Percentiles rank a stretch among this genome's conserved stretches.
These are phyloP conservation scores for Nipponia nippon DNA, from an alignment of 2,113 vertebrate species.

Conservation along the genomic window DNA sequence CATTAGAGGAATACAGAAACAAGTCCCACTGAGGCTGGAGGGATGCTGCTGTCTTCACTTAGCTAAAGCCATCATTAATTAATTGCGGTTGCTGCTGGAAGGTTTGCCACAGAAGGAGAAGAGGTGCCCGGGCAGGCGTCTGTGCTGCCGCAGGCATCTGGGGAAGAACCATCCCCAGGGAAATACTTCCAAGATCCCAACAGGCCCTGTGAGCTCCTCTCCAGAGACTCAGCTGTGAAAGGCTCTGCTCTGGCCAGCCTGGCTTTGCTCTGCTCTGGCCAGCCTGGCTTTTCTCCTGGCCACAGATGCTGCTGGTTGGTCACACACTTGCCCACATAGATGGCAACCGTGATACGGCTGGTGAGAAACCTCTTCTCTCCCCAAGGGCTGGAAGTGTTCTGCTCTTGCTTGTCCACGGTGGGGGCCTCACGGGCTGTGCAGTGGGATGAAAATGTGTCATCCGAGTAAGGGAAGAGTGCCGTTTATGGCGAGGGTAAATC, in stretches of 20 bases:
- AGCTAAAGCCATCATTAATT: background rate
- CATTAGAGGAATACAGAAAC: background rate
- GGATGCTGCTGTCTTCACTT: accelerated
- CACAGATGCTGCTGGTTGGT: accelerated
- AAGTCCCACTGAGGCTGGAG: background rate
- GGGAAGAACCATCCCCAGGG: background rate
- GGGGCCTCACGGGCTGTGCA: background rate
- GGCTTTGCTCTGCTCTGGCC: background rate
- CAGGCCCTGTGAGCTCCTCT: background rate
- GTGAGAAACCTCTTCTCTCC: background rate
- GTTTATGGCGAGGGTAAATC: background rate
- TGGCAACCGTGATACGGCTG: accelerated
- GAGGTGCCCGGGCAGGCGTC: background rate
- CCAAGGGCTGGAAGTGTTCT: too few relatives aligned
- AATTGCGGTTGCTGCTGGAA: background rate
- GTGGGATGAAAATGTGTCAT: background rate
- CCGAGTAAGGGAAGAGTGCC: background rate
- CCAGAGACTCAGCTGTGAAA: accelerated
- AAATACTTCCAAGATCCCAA: background rate
- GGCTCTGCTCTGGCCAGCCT: background rate
- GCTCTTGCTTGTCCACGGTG: accelerated
- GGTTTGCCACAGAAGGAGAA: background rate
- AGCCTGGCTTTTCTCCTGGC: background rate
- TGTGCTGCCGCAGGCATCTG: background rate
- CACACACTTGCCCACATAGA: accelerated